Conservation (phyloP, 2,888 invertebrate genomes). For the Sthenelais limicola region DNA sequence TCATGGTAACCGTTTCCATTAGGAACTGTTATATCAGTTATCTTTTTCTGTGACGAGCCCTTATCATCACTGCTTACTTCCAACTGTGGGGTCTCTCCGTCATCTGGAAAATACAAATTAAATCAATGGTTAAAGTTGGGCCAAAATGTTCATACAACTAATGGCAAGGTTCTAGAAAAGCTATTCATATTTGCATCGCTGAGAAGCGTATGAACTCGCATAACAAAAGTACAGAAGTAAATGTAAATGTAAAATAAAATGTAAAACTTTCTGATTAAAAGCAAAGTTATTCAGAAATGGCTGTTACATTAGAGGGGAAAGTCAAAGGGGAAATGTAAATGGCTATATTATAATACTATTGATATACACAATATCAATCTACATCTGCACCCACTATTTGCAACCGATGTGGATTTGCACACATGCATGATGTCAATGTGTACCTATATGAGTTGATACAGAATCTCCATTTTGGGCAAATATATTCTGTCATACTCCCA, state of each 20-base stretch:
- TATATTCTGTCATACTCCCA: too few species aligned
- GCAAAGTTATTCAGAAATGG: too few species aligned
- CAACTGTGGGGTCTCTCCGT: constrained; percentile 22
- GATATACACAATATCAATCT: too few species aligned
- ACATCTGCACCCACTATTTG: too few species aligned
- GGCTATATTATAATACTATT: too few species aligned
- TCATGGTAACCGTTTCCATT: constrained; percentile 34
- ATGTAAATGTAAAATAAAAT: not conserved
- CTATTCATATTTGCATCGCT: not conserved
- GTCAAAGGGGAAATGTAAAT: too few species aligned
- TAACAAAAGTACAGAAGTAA: not conserved
- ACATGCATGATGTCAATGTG: too few species aligned
- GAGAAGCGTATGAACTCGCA: not conserved
- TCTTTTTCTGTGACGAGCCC: not conserved
- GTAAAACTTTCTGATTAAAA: not conserved
- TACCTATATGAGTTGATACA: too few species aligned
- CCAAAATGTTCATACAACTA: not conserved
- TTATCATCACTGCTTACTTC: constrained; percentile 1
- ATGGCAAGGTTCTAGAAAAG: not conserved
- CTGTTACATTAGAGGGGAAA: too few species aligned
- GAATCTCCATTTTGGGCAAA: too few species aligned
- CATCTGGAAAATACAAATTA: constrained; percentile 11
- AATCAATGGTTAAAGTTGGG: not conserved
- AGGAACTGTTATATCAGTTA: constrained; percentile 6
- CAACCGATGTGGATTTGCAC: too few species aligned